These are phyloP conservation scores for Piezodorus guildinii DNA, from an alignment of 1,140 invertebrate species.

Conservation along the genomic window DNA sequence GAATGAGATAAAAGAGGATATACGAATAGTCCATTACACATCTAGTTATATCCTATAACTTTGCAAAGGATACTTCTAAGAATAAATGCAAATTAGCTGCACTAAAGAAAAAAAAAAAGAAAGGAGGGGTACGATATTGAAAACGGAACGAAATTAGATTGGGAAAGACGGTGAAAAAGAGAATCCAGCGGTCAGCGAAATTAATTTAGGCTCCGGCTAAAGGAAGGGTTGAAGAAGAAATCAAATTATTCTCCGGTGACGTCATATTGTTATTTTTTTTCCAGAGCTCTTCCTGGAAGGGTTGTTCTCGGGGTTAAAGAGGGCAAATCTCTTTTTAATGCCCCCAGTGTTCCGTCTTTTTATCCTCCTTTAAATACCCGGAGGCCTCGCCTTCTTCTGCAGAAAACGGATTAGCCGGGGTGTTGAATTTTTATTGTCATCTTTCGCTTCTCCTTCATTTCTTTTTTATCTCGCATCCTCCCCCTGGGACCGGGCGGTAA, in stretches of 20 bases:
- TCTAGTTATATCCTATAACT: too few species aligned
- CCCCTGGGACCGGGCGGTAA: neutral
- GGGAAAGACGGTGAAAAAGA: neutral
- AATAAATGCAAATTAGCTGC: too few species aligned
- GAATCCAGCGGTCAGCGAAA: slow-evolving; percentile 1
- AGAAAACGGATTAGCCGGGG: slow-evolving; percentile 9
- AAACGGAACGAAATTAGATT: too few species aligned
- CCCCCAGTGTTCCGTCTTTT: neutral
- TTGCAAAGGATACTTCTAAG: too few species aligned
- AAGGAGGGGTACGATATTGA: too few species aligned
- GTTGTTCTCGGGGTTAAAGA: slow-evolving; percentile 14
- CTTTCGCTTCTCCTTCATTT: slow-evolving; percentile 5
- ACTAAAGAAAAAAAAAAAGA: too few species aligned
- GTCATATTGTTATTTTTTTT: slow-evolving; percentile 15
- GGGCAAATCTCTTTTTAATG: slow-evolving; percentile 28
- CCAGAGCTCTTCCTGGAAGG: slow-evolving; percentile 4
- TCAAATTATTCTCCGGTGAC: slow-evolving; percentile 12
- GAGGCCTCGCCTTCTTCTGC: neutral
- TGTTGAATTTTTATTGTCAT: slow-evolving; percentile 16
- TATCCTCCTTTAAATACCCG: slow-evolving; percentile 10
- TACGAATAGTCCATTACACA: too few species aligned
- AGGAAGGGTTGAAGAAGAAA: slow-evolving; percentile 9
- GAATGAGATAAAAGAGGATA: too few species aligned
- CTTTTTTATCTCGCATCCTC: neutral
- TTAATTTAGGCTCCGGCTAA: neutral